Conservation (phyloP, 1,140 invertebrate genomes). For the Drosophila ercepeae region DNA sequence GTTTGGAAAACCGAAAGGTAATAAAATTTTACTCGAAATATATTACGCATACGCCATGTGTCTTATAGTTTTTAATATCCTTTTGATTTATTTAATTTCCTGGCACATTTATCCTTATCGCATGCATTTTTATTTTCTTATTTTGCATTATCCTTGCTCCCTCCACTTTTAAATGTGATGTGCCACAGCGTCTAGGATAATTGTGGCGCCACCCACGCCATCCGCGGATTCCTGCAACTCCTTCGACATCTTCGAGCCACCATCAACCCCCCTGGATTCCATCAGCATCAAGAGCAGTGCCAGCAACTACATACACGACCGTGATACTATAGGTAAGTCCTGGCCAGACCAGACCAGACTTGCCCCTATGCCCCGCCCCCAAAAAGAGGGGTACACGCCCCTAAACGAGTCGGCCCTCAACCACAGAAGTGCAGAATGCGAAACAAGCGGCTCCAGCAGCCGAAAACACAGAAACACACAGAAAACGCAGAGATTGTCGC, state of each 20-base stretch:
- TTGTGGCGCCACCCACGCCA: constrained; percentile 43
- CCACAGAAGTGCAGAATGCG: constrained; percentile 70
- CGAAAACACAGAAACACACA: constrained; percentile 24
- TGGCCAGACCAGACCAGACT: neutral
- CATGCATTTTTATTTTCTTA: constrained; percentile 15
- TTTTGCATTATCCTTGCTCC: constrained; percentile 3
- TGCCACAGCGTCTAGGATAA: constrained; percentile 6
- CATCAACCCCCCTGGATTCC: constrained; percentile 57
- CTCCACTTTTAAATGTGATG: neutral
- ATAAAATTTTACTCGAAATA: neutral
- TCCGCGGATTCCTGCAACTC: constrained; percentile 62
- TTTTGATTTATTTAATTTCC: neutral
- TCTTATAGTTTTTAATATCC: neutral
- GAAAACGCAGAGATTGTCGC: constrained; percentile 32
- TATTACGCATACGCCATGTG: neutral
- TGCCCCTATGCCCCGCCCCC: neutral
- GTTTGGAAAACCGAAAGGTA: neutral
- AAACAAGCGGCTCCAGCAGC: constrained; percentile 61
- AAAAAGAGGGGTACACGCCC: constrained; percentile 59
- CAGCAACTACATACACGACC: constrained; percentile 66
- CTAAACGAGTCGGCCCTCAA: constrained; percentile 70
- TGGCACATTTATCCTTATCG: constrained; percentile 8
- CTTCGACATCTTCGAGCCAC: constrained; percentile 65
- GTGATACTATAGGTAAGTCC: constrained; percentile 62
- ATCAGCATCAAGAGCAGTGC: constrained; percentile 74